A percentile compares a stretch with the other conserved stretches of the same genome.
Evolutionary conservation across 2,888 invertebrate species (phyloP).

Genomic region (Mythimna impura): DNA sequence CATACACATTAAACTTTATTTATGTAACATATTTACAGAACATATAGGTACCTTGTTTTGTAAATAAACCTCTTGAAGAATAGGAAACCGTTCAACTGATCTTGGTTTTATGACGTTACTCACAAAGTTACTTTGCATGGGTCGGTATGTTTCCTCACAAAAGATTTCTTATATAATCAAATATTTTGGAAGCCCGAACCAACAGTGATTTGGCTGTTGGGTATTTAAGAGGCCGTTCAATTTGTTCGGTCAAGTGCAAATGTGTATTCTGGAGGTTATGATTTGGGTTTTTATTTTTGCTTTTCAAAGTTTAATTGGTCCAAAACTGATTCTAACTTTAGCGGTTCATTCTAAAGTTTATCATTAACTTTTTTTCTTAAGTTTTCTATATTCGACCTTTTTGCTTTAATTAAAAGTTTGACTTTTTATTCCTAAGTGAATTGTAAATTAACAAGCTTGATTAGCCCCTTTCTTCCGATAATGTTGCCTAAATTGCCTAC

Average conservation of each 20-base stretch:
- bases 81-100: not conserved
- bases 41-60: not conserved
- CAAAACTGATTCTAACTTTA: not conserved
- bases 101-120: not conserved
- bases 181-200: slow-evolving; percentile 10
- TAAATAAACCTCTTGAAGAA: not conserved
- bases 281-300: not conserved
- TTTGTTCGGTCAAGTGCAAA: not conserved
- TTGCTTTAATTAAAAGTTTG: too few relatives aligned
- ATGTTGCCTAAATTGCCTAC: too few relatives aligned
- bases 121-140: not conserved
- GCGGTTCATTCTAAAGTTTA: not conserved
- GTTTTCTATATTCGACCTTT: not conserved
- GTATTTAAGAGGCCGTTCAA: not conserved
- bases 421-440: too few relatives aligned
- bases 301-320: not conserved
- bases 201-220: not conserved
- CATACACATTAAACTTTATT: too few relatives aligned
- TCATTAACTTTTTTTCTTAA: not conserved
- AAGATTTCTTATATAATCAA: not conserved
- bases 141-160: not conserved
- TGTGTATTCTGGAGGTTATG: not conserved
- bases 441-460: not conserved
- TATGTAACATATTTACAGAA: too few relatives aligned
- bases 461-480: not conserved